These are phyloP conservation scores for Temnothorax rugatulus DNA, from an alignment of 2,888 invertebrate species.

Conservation along the genomic window DNA sequence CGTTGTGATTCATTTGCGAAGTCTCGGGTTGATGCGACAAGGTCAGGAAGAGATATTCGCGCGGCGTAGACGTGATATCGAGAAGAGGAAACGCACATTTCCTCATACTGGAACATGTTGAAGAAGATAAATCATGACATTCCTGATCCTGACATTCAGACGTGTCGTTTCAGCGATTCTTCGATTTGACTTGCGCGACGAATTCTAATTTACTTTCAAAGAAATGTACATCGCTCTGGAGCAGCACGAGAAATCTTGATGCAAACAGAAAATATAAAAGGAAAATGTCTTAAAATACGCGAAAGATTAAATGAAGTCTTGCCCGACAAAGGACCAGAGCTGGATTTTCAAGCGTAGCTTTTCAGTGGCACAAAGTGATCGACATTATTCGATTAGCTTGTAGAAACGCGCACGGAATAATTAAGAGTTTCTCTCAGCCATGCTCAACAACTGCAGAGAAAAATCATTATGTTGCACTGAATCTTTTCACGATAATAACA, in stretches of 20 bases:
- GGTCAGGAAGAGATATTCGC: conserved; percentile 7
- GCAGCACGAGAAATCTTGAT: background rate
- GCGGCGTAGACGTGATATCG: background rate
- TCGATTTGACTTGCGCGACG: background rate
- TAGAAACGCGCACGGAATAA: conserved; percentile 14
- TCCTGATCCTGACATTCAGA: background rate
- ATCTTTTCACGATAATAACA: background rate
- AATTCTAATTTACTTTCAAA: background rate
- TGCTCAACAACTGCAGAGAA: background rate
- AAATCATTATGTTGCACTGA: background rate
- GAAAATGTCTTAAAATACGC: background rate
- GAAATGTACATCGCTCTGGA: background rate
- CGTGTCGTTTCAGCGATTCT: background rate
- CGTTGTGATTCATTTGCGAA: background rate
- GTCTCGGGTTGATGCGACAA: conserved; percentile 1
- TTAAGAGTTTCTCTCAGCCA: background rate
- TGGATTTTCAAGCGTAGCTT: conserved; percentile 3
- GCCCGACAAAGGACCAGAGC: background rate
- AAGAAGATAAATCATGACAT: background rate
- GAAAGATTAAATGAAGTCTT: background rate
- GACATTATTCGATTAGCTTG: conserved; percentile 21
- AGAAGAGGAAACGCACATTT: conserved; percentile 13
- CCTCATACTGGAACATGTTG: conserved; percentile 5
- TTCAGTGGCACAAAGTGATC: conserved; percentile 1
- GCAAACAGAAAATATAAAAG: background rate